Evolutionary conservation across 30 jellyfish, hydroid and myxozoan genomes (phyloP), one percentile per base, ranked within the genome.

Genomic region (Aurelia sp.): DNA sequence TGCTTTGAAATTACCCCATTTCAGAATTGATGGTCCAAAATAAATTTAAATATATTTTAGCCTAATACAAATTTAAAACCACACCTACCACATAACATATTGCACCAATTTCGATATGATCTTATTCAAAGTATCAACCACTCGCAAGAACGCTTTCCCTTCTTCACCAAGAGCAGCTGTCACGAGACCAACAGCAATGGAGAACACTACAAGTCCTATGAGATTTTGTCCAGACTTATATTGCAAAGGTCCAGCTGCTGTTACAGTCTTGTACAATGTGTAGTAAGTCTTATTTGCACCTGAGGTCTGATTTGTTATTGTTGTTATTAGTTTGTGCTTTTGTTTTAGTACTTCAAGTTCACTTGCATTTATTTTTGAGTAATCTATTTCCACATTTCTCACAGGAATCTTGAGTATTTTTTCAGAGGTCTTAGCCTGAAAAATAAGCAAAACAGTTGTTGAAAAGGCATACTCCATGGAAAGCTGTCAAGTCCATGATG

Each of bases 151-250:
- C 17, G 84, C 63, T 19, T 76, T 70, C 33, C 91, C 96, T 8
- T 71, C 69, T 11, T 70, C 75, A 11, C 96, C 96, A 20, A 88
- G 78, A 11, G 82, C 22, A 50, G 91, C 96, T 15, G 91, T 72
- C 44, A 88, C 91, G 47, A 88, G 85, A 51, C 96, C 96, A 30
- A 88, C 91, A 9, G 89, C 96, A 24, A 88, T 88, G 22, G 96
- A 78, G 60, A 88, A 88, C 30, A 88, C 88, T 4, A 88, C 96
- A 21, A 88, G 72, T 11, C 96, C 96, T 67, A 88, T 82, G 78
- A 88, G 86, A 64, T 88, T 88, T 41, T 82, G 88, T 19, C 96
- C 96, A 7, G 91, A 72, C 24, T 69, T 72, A 66, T 88, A 88
- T 9, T 24, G 73, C 11, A 81, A 27, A 18, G 82, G 88, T 20